Evolutionary conservation across 1,140 invertebrate species (phyloP), one percentile per base, ranked within the genome.

Genomic region (Lethrus apterus): DNA sequence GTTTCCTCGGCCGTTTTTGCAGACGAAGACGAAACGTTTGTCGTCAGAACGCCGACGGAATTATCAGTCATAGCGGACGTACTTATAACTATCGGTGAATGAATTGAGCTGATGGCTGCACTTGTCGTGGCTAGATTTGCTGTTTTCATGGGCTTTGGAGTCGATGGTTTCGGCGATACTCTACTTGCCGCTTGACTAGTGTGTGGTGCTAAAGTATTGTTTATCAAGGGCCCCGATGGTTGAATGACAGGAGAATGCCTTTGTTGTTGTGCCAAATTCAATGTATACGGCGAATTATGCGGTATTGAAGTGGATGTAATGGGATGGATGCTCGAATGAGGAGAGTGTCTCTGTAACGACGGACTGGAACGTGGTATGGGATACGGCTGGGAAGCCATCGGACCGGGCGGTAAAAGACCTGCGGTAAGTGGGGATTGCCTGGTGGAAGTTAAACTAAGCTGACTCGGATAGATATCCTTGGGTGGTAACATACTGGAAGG

Each of bases 181-280:
- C 52, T 49, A 51, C 24, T 42, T 26, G 15, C 32, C 42, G 15
- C 18, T 29, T 60, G 55, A 44, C 49, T 60, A 30, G 57, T 44
- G 3, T 53, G 43, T 31, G 57, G 51, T 5, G 55, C 45, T 14
- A 50, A 44, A 29, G 41, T 18, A 41, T 57, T 59, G 35, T 58
- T 64, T 15, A 66, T 65, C 24, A 65, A 26, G 2, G 63, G 62
- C 19, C 60, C 62, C 10, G 64, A 66, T 1, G 63, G 63, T 46
- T 65, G 63, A 19, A 66, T 59, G 2, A 65, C 52, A 4, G 62
- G 57, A 9, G 57, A 60, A 26, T 64, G 62, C 7, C 59, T 40
- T 41, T 52, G 53, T 18, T 46, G 56, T 38, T 59, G 57, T 8
- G 53, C 51, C n/a, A 65, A 43, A 35, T 62, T 66, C 10, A 64